Conservation (phyloP, 2,113 vertebrate genomes). For the Promerops cafer region DNA sequence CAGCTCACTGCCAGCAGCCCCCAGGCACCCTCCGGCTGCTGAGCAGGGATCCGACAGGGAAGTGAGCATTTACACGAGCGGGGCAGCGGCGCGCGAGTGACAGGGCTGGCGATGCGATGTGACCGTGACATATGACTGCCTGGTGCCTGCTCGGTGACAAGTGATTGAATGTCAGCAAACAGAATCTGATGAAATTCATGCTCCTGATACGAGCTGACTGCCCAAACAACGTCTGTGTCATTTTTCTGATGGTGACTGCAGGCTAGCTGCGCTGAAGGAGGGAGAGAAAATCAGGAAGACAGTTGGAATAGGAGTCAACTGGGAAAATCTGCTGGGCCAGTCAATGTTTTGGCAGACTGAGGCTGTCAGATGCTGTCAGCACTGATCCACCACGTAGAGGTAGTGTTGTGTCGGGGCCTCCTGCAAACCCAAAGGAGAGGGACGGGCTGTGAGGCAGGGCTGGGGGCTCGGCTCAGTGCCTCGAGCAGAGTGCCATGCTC, state of each 20-base stretch:
- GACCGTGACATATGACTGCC: neutral
- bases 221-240: slow-evolving; percentile 33
- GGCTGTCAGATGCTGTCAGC: neutral
- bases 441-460: neutral
- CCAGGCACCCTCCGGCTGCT: neutral
- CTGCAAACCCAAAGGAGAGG: neutral
- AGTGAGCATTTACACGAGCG: neutral
- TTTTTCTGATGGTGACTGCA: neutral
- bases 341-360: neutral
- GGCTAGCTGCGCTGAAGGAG: neutral
- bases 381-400: neutral
- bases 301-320: slow-evolving; percentile 1
- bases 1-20: neutral
- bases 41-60: neutral
- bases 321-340: neutral
- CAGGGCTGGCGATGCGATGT: neutral
- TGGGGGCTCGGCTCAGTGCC: neutral
- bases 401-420: fast-evolving
- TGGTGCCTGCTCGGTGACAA: slow-evolving; percentile 36
- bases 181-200: neutral
- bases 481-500: no score
- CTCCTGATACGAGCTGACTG: slow-evolving; percentile 43
- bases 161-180: slow-evolving; percentile 51
- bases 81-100: neutral
- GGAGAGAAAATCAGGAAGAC: neutral